Conservation (phyloP, 2,888 invertebrate species). For the Eilema depressum region DNA sequence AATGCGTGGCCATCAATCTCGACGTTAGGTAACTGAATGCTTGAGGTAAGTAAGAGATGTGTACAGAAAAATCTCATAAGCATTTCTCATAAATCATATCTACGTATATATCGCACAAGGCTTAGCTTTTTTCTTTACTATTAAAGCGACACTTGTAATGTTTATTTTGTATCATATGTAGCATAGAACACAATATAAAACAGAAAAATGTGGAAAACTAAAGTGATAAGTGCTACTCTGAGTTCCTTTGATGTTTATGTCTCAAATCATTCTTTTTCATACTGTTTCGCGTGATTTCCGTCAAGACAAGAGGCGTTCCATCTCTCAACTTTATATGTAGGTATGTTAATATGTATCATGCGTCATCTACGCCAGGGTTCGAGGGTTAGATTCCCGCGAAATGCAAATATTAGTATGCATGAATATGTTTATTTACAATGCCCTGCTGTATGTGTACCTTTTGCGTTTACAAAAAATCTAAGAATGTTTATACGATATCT, state of each 20-base stretch:
- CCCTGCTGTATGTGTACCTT: background rate
- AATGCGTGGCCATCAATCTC: constrained; percentile 45
- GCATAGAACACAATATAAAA: background rate
- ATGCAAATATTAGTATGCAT: background rate
- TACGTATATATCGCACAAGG: constrained; percentile 35
- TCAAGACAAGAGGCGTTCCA: background rate
- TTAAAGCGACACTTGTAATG: constrained; percentile 33
- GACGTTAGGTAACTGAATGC: constrained; percentile 34
- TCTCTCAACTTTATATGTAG: background rate
- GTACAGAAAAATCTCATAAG: constrained; percentile 50
- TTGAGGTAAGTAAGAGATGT: constrained; percentile 46
- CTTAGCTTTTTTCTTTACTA: constrained; percentile 42
- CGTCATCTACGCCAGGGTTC: too few relatives aligned
- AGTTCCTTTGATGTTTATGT: background rate
- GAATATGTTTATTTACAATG: background rate
- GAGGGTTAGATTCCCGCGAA: too few relatives aligned
- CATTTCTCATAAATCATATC: constrained; percentile 48
- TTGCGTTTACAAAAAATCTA: too few relatives aligned
- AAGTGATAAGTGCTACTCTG: background rate
- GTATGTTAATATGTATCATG: too few relatives aligned
- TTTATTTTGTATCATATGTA: background rate
- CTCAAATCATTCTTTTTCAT: background rate
- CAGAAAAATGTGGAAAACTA: background rate
- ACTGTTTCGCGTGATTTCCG: background rate
- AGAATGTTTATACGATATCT: background rate